phyloP scores from a whole-genome alignment of 2,888 invertebrate species.

The Opisthograptis luteolata region DNA sequence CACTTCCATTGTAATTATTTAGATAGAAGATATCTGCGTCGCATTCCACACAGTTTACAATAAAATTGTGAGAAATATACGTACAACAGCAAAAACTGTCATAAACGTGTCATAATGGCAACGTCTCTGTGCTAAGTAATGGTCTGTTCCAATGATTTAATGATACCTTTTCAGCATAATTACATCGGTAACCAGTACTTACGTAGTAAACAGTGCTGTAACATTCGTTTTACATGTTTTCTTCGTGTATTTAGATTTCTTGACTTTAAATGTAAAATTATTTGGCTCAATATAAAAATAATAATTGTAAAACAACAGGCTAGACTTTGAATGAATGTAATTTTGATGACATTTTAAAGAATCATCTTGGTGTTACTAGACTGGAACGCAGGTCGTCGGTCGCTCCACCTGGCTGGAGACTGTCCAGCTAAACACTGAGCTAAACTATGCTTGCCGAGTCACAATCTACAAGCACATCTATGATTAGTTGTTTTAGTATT shows the following conservation, averaged over 20 bases:
- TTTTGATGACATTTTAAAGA: too few relatives aligned
- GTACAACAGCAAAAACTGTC: slow-evolving; percentile 41
- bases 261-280: neutral
- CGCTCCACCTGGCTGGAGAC: neutral
- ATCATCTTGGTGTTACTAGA: neutral
- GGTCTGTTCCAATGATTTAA: slow-evolving; percentile 21
- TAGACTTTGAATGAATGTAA: too few relatives aligned
- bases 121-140: slow-evolving; percentile 55
- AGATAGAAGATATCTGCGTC: slow-evolving; percentile 3
- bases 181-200: neutral
- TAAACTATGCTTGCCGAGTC: too few relatives aligned
- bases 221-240: neutral
- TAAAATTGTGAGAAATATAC: slow-evolving; percentile 47
- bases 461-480: too few relatives aligned
- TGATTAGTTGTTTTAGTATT: too few relatives aligned
- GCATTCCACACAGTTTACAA: slow-evolving; percentile 2
- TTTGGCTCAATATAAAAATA: neutral
- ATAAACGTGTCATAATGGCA: slow-evolving; percentile 54
- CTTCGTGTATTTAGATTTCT: neutral
- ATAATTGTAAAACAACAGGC: too few relatives aligned
- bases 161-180: slow-evolving; percentile 9
- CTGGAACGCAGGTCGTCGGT: neutral
- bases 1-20: too few relatives aligned
- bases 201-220: slow-evolving; percentile 1
- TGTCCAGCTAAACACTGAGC: too few relatives aligned